Percentiles rank a stretch among this genome's conserved stretches.
These are phyloP conservation scores for Silurus aristotelis DNA, from an alignment of 2,797 vertebrate genomes.

Conservation along the genomic window DNA sequence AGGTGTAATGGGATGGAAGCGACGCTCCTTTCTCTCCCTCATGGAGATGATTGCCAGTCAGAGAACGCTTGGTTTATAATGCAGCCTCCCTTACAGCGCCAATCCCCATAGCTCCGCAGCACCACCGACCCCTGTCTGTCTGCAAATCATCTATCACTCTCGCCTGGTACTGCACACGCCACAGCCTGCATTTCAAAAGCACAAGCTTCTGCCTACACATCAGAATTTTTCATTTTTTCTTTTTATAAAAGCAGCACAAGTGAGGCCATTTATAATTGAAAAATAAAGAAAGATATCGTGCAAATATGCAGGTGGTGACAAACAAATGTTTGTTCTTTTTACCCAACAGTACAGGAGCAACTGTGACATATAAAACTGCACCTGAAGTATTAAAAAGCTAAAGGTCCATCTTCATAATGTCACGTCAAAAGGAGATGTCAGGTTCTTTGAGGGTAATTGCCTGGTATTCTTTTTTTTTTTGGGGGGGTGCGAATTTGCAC, in stretches of 20 bases:
- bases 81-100: slow-evolving; percentile 48
- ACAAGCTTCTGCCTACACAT: slow-evolving; percentile 14
- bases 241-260: slow-evolving; percentile 4
- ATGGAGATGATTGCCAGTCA: slow-evolving; percentile 58
- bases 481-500: slow-evolving; percentile 47
- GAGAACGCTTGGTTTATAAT: slow-evolving; percentile 53
- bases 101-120: slow-evolving; percentile 50
- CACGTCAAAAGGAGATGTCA: slow-evolving; percentile 40
- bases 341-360: slow-evolving; percentile 3
- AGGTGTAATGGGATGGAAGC: slow-evolving; percentile 63
- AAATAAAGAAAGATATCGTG: neutral
- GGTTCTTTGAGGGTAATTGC: slow-evolving; percentile 53
- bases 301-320: slow-evolving; percentile 23
- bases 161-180: slow-evolving; percentile 9
- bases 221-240: neutral
- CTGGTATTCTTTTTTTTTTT: slow-evolving; percentile 36
- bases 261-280: neutral
- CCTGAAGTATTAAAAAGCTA: slow-evolving; percentile 37
- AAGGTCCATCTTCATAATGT: slow-evolving; percentile 49
- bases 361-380: slow-evolving; percentile 40
- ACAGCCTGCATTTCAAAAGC: slow-evolving; percentile 35
- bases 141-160: slow-evolving; percentile 46
- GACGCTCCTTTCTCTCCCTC: slow-evolving; percentile 54
- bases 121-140: slow-evolving; percentile 49
- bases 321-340: slow-evolving; percentile 44